Base-by-base conservation (phyloP, 2,888 invertebrate genomes). In the Chydorus sphaericus region DNA sequence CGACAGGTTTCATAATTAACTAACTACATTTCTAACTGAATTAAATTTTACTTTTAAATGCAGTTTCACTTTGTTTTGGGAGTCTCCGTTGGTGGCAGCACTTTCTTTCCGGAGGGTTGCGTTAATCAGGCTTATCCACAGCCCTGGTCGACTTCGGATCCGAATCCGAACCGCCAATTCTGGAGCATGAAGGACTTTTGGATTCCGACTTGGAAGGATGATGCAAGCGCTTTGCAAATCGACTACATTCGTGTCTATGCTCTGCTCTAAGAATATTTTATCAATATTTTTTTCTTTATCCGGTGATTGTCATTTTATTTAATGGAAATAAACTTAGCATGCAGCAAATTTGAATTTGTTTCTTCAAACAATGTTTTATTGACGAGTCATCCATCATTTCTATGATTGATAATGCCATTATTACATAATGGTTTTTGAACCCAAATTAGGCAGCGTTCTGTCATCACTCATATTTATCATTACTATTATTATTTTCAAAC, bases 1-100 rank as follows among this genome's bases (percentile, higher is more conserved):
- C 28, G 36, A 14, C 54, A 29, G 5, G 57, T 57, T n/a, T n/a
- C n/a, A n/a, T n/a, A n/a, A n/a, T 10, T 14, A 8, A 16, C 5
- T 3, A 1, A 44, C 11, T 44, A 4, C 28, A 3, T 5, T 26
- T 14, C 11, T 3, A 38, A 38, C 2, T 14, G 6, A 7, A 4
- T 8, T 20, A 16, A 16, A 10, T 8, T 18, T 38, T 39, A 7
- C 10, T 18, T 16, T 10, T 16, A 4, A 39, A 14, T 16, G 38
- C 39, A 69, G 67, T 71, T 69, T 61, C 68, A 66, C 62, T 61
- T 71, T 54, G 64, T 71, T 4, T 53, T 70, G 58, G 71, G 71
- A 60, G 66, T 71, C 6, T 70, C 70, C 18, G 68, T 69, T 16
- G 70, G 70, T 7, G 70, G 70, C 2, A 63, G 62, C 28, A n/a